Percentiles rank a stretch among this genome's conserved stretches.
Conservation (phyloP, 2,113 vertebrate genomes). For the Hemichromis elongatus region DNA sequence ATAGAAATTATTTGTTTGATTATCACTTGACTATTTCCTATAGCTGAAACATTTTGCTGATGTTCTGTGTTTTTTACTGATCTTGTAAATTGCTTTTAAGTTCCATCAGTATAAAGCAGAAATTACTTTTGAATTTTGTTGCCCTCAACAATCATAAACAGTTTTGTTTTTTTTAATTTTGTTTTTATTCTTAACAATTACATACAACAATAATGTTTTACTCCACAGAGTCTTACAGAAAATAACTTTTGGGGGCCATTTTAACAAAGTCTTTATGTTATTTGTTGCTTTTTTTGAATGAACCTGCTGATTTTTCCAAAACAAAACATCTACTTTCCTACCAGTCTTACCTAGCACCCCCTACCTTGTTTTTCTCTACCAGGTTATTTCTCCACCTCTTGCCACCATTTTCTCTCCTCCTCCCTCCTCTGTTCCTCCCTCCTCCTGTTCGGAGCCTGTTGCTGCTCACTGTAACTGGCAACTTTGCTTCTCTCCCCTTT, state of each 20-base stretch:
- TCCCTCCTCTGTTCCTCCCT: background rate
- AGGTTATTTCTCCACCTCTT: background rate
- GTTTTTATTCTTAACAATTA: background rate
- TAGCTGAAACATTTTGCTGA: background rate
- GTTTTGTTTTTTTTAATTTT: too few relatives aligned
- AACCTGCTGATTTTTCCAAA: background rate
- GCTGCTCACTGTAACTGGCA: conserved; percentile 58
- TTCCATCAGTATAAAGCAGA: background rate
- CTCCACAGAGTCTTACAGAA: background rate
- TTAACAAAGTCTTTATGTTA: background rate
- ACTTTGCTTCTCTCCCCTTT: conserved; percentile 58
- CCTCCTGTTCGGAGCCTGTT: background rate
- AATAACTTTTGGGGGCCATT: background rate
- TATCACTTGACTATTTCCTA: background rate
- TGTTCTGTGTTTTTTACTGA: background rate
- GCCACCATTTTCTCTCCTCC: background rate
- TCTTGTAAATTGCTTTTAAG: background rate
- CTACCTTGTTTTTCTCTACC: background rate
- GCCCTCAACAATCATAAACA: background rate
- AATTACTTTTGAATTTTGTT: background rate
- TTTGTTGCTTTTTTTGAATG: background rate
- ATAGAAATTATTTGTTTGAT: background rate
- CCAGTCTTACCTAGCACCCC: background rate
- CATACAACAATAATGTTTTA: background rate
- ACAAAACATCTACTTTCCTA: background rate